A percentile compares a stretch with the other conserved stretches of the same genome.
phyloP scores from a whole-genome alignment of 2,888 invertebrate species.

The Thysanoteuthis rhombus region DNA sequence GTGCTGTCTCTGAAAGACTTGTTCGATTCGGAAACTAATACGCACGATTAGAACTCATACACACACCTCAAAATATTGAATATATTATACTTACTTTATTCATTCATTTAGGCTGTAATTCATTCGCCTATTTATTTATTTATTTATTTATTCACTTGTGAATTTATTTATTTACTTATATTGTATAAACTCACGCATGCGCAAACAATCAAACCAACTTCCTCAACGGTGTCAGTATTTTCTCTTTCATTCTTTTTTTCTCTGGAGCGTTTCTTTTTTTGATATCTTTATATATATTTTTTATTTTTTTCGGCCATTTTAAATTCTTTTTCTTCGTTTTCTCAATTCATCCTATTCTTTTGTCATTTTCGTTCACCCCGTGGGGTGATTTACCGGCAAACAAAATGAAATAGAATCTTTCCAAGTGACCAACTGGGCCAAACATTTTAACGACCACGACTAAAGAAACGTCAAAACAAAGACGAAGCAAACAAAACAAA shows the following conservation, averaged over 20 bases:
- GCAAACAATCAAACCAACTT: neutral
- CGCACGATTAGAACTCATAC: neutral
- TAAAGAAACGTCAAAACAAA: neutral
- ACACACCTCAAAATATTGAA: neutral
- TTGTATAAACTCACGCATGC: neutral
- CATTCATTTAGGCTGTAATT: neutral
- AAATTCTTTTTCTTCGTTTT: neutral
- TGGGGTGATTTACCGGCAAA: neutral
- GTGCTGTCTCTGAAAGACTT: neutral
- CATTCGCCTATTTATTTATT: neutral
- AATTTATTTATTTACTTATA: slow-evolving; percentile 12
- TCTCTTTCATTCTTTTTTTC: neutral
- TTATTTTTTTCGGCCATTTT: neutral
- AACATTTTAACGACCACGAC: neutral
- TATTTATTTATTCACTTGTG: neutral
- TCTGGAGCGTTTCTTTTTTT: neutral
- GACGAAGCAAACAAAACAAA: neutral
- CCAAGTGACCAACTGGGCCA: neutral
- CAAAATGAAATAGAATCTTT: neutral
- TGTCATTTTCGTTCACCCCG: neutral
- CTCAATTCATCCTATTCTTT: neutral
- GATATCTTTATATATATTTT: neutral
- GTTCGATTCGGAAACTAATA: neutral
- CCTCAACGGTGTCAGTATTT: neutral
- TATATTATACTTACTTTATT: neutral